These are phyloP conservation scores for Vanessa tameamea DNA, from an alignment of 1,140 invertebrate species.

Conservation along the genomic window DNA sequence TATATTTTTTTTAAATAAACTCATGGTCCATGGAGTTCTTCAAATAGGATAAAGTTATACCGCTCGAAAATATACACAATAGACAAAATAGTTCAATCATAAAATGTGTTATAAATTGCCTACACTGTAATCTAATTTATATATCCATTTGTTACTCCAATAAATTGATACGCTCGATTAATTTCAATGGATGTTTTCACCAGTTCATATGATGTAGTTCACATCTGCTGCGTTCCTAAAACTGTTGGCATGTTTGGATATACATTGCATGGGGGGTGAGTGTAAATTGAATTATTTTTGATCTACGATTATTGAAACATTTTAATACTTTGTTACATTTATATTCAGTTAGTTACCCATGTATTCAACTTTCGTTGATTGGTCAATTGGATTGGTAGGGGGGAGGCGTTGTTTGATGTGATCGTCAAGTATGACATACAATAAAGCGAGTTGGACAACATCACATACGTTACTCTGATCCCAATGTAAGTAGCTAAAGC, in stretches of 20 bases:
- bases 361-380: no score
- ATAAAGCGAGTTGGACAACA: no score
- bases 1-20: no score
- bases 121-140: constrained; percentile 44
- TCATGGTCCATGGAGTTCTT: neutral
- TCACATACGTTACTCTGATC: no score
- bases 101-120: constrained; percentile 32
- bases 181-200: constrained; percentile 49
- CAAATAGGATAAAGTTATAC: neutral
- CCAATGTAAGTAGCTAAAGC: no score
- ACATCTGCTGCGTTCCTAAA: constrained; percentile 43
- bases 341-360: no score
- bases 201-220: constrained; percentile 46
- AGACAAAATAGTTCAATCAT: constrained; percentile 11
- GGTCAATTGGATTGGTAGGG: no score
- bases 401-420: no score
- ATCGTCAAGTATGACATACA: no score
- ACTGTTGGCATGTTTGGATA: constrained; percentile 32
- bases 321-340: no score
- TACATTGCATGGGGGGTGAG: constrained; percentile 30
- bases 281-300: constrained; percentile 38
- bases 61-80: neutral
- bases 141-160: constrained; percentile 44
- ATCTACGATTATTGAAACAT: neutral
- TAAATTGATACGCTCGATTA: constrained; percentile 55